Percentiles rank a stretch among this genome's conserved stretches.
Conservation (phyloP, 2,113 vertebrate species). For the Lichenostomus cassidix region DNA sequence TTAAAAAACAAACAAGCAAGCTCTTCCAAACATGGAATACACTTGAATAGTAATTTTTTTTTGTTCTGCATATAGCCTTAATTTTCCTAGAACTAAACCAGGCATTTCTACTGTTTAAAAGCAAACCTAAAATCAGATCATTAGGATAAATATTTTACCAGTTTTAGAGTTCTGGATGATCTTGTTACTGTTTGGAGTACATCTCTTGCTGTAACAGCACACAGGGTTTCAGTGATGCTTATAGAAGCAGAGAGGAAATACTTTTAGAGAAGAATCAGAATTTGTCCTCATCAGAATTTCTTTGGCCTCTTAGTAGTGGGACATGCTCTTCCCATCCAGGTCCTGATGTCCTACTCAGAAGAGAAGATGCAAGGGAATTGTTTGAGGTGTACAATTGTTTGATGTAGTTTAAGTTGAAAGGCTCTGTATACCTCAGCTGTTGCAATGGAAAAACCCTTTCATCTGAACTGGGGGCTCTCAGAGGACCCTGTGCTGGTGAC, state of each 20-base stretch:
- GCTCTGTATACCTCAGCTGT: neutral
- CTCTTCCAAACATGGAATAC: neutral
- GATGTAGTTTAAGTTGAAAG: neutral
- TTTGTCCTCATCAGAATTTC: neutral
- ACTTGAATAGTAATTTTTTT: neutral
- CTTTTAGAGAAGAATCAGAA: neutral
- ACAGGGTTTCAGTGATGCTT: neutral
- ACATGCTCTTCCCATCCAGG: neutral
- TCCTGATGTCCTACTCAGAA: neutral
- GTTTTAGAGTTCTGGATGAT: neutral
- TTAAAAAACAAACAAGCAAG: neutral
- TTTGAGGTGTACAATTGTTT: neutral
- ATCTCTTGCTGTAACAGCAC: neutral
- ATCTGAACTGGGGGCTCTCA: neutral
- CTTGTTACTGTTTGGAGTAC: neutral
- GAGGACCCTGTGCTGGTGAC: neutral
- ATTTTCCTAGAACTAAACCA: neutral
- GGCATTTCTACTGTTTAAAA: neutral
- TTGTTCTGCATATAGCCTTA: neutral
- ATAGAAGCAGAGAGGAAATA: neutral
- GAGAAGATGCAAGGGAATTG: neutral
- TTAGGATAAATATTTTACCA: neutral
- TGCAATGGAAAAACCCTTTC: neutral
- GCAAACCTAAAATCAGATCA: neutral
- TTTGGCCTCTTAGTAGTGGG: neutral